Conservation (phyloP, 2,797 vertebrate species). For the Spinibarbus caldwelli region DNA sequence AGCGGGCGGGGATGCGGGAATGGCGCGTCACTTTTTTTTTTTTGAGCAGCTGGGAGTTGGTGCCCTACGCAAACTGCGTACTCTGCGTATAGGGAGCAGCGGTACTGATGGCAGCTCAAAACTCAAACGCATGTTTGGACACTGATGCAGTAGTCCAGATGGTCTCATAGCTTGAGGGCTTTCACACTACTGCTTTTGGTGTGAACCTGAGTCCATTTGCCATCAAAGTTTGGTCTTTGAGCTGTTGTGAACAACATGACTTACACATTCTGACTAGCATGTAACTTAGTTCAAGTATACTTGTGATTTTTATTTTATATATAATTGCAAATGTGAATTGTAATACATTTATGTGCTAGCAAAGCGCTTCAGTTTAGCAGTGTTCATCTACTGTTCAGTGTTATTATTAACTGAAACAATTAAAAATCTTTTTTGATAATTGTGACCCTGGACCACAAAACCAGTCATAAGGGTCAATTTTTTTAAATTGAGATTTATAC, state of each 20-base stretch:
- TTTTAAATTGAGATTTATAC: no score
- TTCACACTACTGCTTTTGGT: not conserved
- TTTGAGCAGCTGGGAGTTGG: no score
- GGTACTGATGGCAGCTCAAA: slow-evolving; percentile 14
- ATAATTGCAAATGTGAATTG: not conserved
- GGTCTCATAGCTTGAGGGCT: not conserved
- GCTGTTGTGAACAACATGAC: not conserved
- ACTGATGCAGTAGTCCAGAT: slow-evolving; percentile 27
- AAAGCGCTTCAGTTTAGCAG: not conserved
- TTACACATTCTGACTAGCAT: not conserved
- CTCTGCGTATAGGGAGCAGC: no score
- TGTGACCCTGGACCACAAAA: no score
- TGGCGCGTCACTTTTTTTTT: no score
- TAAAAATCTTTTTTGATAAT: not conserved
- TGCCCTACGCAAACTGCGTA: no score
- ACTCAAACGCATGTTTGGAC: not conserved
- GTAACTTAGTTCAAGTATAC: not conserved
- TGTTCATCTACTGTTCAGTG: not conserved
- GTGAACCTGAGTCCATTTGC: not conserved
- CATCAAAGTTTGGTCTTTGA: not conserved
- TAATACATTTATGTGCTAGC: not conserved
- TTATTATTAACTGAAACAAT: not conserved
- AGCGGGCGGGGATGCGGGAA: no score
- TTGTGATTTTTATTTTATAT: not conserved
- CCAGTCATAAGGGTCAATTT: no score